Percentiles rank a stretch among this genome's conserved stretches.
Conservation (phyloP, 2,113 vertebrate species). For the Lethenteron camtschaticum region DNA sequence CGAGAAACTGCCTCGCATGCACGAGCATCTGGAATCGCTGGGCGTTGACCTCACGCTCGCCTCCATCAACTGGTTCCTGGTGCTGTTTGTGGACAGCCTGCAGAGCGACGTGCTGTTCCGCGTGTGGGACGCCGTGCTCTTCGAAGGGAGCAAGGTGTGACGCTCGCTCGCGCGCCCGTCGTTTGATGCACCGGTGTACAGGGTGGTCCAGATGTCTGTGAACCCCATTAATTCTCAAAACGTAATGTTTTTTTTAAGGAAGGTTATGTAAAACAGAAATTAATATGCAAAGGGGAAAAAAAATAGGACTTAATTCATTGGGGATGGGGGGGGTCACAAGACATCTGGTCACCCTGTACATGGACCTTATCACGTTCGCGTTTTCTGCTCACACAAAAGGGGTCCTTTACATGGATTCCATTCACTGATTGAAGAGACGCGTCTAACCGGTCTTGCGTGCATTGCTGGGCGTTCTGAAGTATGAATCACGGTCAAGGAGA, state of each 20-base stretch:
- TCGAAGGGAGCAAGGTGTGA: slow-evolving; percentile 68
- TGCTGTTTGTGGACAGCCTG: slow-evolving; percentile 64
- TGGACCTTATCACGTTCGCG: too few relatives aligned
- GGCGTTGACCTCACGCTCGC: slow-evolving; percentile 49
- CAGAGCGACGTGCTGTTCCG: slow-evolving; percentile 56
- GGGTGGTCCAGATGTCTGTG: not conserved
- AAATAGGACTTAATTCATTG: not conserved
- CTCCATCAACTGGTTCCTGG: slow-evolving; percentile 86
- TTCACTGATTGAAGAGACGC: too few relatives aligned
- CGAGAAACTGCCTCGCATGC: slow-evolving; percentile 58
- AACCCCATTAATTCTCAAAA: not conserved
- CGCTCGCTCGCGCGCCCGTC: not conserved
- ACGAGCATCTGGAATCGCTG: slow-evolving; percentile 43
- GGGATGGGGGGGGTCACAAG: not conserved
- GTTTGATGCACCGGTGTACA: not conserved
- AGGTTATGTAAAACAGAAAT: not conserved
- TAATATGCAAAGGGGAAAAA: not conserved
- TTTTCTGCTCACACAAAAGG: too few relatives aligned
- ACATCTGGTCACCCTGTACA: too few relatives aligned
- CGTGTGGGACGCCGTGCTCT: slow-evolving; percentile 80
- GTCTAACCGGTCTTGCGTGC: too few relatives aligned
- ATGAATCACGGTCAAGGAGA: too few relatives aligned
- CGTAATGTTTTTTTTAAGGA: not conserved
- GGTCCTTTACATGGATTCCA: too few relatives aligned
- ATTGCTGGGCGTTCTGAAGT: too few relatives aligned